These are phyloP conservation scores for Poliocrania exsul DNA, from an alignment of 2,797 vertebrate genomes.

Conservation along the genomic window DNA sequence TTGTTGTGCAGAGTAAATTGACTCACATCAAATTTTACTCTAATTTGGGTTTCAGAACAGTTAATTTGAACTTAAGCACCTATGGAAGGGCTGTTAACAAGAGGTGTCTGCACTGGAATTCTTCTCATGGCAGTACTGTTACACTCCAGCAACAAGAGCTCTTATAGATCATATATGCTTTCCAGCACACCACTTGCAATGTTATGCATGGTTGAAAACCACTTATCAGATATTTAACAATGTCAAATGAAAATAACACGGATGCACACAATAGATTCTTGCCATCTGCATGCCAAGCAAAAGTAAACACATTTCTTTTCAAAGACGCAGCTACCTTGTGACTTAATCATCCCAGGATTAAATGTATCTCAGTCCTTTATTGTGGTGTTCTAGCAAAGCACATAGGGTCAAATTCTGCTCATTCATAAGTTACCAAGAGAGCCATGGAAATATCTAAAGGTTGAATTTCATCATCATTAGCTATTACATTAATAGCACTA, in stretches of 20 bases:
- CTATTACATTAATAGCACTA: conserved; percentile 24
- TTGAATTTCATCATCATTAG: conserved; percentile 43
- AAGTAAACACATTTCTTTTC: background rate
- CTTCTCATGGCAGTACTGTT: background rate
- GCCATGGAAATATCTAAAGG: background rate
- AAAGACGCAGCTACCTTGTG: background rate
- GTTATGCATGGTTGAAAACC: background rate
- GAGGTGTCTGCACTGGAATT: conserved; percentile 35
- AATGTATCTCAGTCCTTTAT: background rate
- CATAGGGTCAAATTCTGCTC: background rate
- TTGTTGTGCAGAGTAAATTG: conserved; percentile 53
- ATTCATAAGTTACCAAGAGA: background rate
- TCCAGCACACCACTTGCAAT: background rate
- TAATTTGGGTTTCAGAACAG: conserved; percentile 69
- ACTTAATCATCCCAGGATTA: conserved; percentile 11
- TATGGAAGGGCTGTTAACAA: conserved; percentile 52
- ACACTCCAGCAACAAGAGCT: conserved; percentile 2
- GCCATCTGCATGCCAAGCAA: background rate
- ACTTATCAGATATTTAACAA: conserved; percentile 14
- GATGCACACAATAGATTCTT: background rate
- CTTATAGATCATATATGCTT: background rate
- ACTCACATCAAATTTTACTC: conserved; percentile 64
- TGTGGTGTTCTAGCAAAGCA: background rate
- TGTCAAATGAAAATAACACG: background rate
- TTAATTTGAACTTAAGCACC: conserved; percentile 71